These are phyloP conservation scores for Catalaphyllia jardinei DNA, from an alignment of 64 coral and sea anemone species.

Conservation along the genomic window DNA sequence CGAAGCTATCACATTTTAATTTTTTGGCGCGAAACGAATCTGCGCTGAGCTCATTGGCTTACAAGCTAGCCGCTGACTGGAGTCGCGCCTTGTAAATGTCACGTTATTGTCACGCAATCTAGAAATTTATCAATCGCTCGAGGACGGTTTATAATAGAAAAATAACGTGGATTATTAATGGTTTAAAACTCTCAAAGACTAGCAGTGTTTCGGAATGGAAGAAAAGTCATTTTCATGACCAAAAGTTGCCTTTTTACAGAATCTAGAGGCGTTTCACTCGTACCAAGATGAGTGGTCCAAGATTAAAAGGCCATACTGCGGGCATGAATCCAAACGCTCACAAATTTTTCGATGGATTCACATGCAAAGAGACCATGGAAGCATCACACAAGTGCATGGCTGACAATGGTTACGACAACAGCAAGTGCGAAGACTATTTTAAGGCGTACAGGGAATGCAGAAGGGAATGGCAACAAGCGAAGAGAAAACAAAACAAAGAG, in stretches of 20 bases:
- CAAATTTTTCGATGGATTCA: constrained; percentile 43
- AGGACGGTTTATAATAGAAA: neutral
- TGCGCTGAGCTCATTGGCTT: neutral
- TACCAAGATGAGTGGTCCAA: constrained; percentile 19
- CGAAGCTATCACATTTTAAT: constrained; percentile 15
- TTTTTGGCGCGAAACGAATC: constrained; percentile 23
- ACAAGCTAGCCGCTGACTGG: neutral
- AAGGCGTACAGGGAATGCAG: constrained; percentile 18
- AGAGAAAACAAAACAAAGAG: constrained; percentile 5
- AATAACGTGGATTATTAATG: too few species aligned
- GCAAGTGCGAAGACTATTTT: constrained; percentile 31
- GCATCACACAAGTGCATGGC: constrained; percentile 2
- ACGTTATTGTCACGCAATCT: neutral
- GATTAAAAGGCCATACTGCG: constrained; percentile 9
- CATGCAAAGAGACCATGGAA: constrained; percentile 16
- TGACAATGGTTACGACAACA: constrained; percentile 11
- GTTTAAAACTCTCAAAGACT: neutral
- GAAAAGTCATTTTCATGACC: neutral
- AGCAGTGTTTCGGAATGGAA: neutral
- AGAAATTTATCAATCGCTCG: neutral
- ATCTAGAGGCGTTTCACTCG: neutral
- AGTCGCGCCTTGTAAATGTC: neutral
- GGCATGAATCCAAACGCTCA: constrained; percentile 40
- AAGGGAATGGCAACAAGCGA: neutral
- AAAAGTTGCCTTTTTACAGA: neutral